Conservation (phyloP, 2,888 invertebrate genomes). For the Drosophila macrospina region DNA sequence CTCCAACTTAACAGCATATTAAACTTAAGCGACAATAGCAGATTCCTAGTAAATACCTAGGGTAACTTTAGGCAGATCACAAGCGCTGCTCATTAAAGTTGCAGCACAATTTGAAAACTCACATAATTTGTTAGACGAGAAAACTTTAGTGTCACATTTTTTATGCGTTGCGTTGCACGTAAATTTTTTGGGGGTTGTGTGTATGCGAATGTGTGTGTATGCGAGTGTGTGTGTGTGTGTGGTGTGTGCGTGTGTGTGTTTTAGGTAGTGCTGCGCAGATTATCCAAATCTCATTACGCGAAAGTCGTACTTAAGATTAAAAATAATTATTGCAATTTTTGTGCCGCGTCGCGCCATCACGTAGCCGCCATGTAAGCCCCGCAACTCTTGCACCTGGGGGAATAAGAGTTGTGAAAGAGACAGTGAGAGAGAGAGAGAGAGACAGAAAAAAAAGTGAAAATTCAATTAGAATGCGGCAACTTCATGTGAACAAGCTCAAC, state of each 20-base stretch:
- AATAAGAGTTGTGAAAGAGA: background rate
- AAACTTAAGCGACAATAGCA: too few relatives aligned
- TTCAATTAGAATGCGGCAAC: conserved; percentile 79
- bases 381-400: conserved; percentile 22
- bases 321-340: conserved; percentile 81
- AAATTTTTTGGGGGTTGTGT: conserved; percentile 35
- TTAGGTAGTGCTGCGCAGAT: conserved; percentile 56
- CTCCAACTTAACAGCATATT: too few relatives aligned
- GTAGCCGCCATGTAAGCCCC: conserved; percentile 53
- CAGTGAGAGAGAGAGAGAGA: background rate
- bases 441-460: conserved; percentile 68
- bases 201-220: conserved; percentile 16
- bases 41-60: background rate
- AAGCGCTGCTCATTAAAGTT: conserved; percentile 34
- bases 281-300: conserved; percentile 80
- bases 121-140: conserved; percentile 36
- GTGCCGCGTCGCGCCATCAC: conserved; percentile 70
- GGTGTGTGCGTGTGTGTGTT: conserved; percentile 7
- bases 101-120: background rate
- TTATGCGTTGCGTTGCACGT: conserved; percentile 51
- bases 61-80: background rate
- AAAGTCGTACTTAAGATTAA: conserved; percentile 80
- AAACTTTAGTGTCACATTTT: conserved; percentile 44
- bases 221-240: conserved; percentile 2
- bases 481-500: conserved; percentile 64